Base-by-base conservation (phyloP, 2,888 invertebrate genomes). In the Parthenolecanium corni region DNA sequence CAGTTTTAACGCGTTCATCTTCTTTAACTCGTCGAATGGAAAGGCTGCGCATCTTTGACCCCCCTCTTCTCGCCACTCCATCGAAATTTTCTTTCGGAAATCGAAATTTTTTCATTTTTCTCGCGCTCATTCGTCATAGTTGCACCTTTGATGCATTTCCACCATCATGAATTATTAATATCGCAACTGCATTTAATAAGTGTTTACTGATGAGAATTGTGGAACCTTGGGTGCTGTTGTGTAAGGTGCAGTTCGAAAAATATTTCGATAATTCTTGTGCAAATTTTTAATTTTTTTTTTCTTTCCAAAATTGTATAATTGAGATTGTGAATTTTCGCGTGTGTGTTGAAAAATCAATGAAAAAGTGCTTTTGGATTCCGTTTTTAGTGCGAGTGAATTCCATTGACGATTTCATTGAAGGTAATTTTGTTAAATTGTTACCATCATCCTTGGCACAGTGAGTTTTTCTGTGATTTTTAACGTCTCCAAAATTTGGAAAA, bases 361-460 rank as follows among this genome's bases (percentile, higher is more conserved):
- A 4, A 9, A 31, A 9, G 54, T 38, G 54, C 38, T 54, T 40
- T 52, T 38, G 40, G 40, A 21, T 54, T 54, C 40, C 24, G 54
- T 54, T 16, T 23, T 40, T 54, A 40, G 38, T 38, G 5, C 31
- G 31, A 31, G 31, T 31, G 31, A 31, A 31, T n/a, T n/a, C 31
- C 31, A 9, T 9, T 6, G 31, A 9, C 9, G 31, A 9, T 31
- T 31, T 31, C 31, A 9, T 31, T 31, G 31, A 4, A 31, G 31
- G 31, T 31, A 31, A 9, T 31, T n/a, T n/a, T n/a, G n/a, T n/a
- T n/a, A n/a, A n/a, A n/a, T n/a, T n/a, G n/a, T n/a, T n/a, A n/a
- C n/a, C n/a, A n/a, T n/a, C n/a, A n/a, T n/a, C n/a, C n/a, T n/a
- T n/a, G n/a, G n/a, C n/a, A n/a, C n/a, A n/a, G n/a, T n/a, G n/a